A percentile compares a stretch with the other conserved stretches of the same genome.
phyloP scores from a whole-genome alignment of 2,113 vertebrate species.

The Microcebus tavaratra region DNA sequence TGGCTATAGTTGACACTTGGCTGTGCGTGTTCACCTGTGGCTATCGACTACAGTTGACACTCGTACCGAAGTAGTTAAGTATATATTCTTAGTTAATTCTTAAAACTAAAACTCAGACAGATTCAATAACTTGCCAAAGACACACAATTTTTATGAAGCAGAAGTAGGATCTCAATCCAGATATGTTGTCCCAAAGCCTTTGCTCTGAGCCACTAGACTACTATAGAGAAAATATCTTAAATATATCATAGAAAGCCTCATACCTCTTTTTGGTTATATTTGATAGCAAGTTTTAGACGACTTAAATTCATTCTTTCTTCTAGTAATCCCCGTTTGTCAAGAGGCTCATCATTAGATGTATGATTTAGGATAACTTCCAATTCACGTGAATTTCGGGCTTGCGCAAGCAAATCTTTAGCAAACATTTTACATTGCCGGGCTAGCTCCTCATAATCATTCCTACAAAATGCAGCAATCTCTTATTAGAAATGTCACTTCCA shows the following conservation, averaged over 20 bases:
- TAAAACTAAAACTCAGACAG: constrained; percentile 26
- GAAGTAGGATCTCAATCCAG: not conserved
- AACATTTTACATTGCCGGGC: constrained; percentile 99
- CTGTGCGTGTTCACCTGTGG: too few relatives aligned
- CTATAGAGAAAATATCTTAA: constrained; percentile 23
- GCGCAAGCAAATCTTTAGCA: constrained; percentile 98
- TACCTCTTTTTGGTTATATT: constrained; percentile 99
- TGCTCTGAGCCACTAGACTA: constrained; percentile 5
- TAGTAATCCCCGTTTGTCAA: constrained; percentile 95
- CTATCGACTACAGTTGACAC: too few relatives aligned
- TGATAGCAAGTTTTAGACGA: constrained; percentile 98
- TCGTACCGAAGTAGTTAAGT: not conserved
- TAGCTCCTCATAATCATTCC: constrained; percentile 98
- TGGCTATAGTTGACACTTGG: too few relatives aligned
- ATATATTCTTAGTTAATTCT: constrained; percentile 22
- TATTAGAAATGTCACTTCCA: constrained; percentile 29
- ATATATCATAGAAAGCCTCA: constrained; percentile 57
- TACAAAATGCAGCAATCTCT: constrained; percentile 78
- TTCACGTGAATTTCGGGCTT: constrained; percentile 98
- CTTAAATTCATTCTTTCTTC: constrained; percentile 99
- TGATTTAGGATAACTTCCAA: constrained; percentile 99
- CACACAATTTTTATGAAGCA: not conserved
- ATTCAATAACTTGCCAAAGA: not conserved
- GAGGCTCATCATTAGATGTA: constrained; percentile 93
- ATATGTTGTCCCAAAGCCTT: not conserved